phyloP scores from a whole-genome alignment of 2,888 invertebrate species.

The Sylvicola cinctus region DNA sequence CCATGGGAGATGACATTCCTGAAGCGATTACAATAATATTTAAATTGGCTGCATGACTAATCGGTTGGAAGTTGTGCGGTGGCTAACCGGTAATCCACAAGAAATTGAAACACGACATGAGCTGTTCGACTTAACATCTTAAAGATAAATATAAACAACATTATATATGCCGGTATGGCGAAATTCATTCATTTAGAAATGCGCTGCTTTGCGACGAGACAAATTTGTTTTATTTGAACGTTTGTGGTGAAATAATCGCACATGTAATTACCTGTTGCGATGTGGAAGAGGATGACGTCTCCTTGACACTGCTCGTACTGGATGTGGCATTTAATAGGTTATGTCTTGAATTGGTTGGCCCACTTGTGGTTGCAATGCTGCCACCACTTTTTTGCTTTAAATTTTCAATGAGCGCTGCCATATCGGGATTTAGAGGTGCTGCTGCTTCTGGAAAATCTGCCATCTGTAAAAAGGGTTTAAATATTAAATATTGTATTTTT shows the following conservation, averaged over 20 bases:
- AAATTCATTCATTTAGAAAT: too few relatives aligned
- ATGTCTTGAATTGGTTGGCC: conserved; percentile 26
- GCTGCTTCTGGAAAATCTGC: conserved; percentile 26
- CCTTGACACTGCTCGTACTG: conserved; percentile 23
- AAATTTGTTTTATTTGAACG: conserved; percentile 5
- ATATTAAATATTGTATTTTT: too few relatives aligned
- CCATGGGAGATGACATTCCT: too few relatives aligned
- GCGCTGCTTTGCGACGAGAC: conserved; percentile 2
- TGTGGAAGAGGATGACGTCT: conserved; percentile 20
- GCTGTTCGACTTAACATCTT: too few relatives aligned
- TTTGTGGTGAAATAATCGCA: too few relatives aligned
- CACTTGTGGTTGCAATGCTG: conserved; percentile 13
- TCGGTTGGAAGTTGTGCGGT: too few relatives aligned
- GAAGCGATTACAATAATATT: too few relatives aligned
- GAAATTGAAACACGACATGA: too few relatives aligned
- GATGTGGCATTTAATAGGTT: conserved; percentile 17
- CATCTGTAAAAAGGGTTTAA: conserved; percentile 19
- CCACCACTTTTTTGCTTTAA: conserved; percentile 41
- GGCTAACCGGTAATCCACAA: too few relatives aligned
- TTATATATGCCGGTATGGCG: too few relatives aligned
- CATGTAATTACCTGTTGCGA: conserved; percentile 23
- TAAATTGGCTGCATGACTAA: too few relatives aligned
- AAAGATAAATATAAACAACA: too few relatives aligned
- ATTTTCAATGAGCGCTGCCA: conserved; percentile 50
- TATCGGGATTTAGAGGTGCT: conserved; percentile 27